Evolutionary conservation across 2,113 vertebrate species (phyloP).

Genomic region (rabbit (Oryctolagus cuniculus)): mOryCun1.1 NC_091438.1:11517001-11517500

Average conservation of each 20-base stretch:
- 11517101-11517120: neutral
- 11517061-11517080: neutral
- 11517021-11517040: neutral
- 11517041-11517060: neutral
- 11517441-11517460: neutral
- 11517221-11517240: neutral
- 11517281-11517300: neutral
- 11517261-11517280: neutral
- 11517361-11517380: neutral
- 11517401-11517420: neutral
- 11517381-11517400: neutral
- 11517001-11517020: conserved; percentile 21
- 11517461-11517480: neutral
- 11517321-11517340: neutral
- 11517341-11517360: neutral
- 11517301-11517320: neutral
- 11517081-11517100: neutral
- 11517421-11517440: neutral
- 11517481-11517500: neutral
- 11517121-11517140: neutral
- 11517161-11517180: conserved; percentile 23
- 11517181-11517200: neutral
- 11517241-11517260: neutral
- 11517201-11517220: neutral
- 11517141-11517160: neutral